phyloP scores from a whole-genome alignment of 92 coral and sea anemone genomes.

The Zoanthus sociatus region DNA sequence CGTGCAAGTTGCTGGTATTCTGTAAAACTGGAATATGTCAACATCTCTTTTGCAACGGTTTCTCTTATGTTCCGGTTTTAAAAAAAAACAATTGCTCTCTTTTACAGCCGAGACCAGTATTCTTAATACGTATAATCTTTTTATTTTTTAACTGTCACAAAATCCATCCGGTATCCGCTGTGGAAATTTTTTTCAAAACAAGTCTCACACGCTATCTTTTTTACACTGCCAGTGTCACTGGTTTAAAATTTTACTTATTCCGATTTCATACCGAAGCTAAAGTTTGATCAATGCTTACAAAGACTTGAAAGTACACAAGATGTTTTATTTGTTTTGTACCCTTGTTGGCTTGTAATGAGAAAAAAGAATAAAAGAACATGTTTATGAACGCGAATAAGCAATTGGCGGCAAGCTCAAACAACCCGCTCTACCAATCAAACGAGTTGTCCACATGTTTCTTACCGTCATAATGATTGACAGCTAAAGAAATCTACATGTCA shows the following conservation, averaged over 20 bases:
- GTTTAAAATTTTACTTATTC: background rate
- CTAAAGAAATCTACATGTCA: slow-evolving; percentile 34
- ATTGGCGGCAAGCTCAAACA: slow-evolving; percentile 28
- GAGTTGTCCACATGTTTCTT: slow-evolving; percentile 16
- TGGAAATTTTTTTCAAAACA: background rate
- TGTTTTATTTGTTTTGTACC: background rate
- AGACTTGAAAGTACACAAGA: background rate
- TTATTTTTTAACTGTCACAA: no score
- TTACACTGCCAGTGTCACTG: background rate
- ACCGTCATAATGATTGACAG: slow-evolving; percentile 42
- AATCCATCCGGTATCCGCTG: background rate
- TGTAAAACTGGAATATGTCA: no score
- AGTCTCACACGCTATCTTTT: background rate
- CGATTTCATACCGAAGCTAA: background rate
- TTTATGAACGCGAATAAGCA: slow-evolving; percentile 26
- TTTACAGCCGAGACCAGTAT: no score
- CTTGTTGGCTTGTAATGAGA: background rate
- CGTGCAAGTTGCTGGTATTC: no score
- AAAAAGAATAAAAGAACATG: slow-evolving; percentile 1
- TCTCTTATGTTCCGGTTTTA: no score
- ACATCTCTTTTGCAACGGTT: no score
- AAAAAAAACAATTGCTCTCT: no score
- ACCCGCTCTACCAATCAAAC: slow-evolving; percentile 29
- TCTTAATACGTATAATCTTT: no score
- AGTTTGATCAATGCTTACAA: background rate